Percentiles rank a stretch among this genome's conserved stretches.
phyloP scores from a whole-genome alignment of 2,797 vertebrate genomes.

The Darevskia mixta region DNA sequence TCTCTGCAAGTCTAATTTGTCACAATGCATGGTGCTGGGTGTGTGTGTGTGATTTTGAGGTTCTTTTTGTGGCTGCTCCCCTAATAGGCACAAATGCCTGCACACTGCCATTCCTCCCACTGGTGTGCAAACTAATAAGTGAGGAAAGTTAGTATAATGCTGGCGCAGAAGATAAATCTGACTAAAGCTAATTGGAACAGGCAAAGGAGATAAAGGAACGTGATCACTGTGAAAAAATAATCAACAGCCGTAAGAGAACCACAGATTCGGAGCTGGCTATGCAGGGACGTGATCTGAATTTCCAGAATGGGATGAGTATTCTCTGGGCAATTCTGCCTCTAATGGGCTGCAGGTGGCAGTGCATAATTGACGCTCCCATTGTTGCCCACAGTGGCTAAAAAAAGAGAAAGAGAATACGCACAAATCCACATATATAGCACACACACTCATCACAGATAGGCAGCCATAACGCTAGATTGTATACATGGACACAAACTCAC shows the following conservation, averaged over 20 bases:
- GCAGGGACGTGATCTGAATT: conserved; percentile 18
- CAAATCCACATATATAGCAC: no score
- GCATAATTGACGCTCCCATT: conserved; percentile 17
- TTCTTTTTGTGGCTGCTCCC: not conserved
- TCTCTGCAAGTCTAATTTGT: no score
- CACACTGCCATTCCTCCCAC: not conserved
- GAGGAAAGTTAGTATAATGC: not conserved
- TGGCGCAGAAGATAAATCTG: not conserved
- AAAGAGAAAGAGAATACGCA: no score
- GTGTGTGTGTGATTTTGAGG: no score
- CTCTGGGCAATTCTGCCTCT: conserved; percentile 21
- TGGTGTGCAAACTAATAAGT: not conserved
- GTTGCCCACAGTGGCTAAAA: not conserved
- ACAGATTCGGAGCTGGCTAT: not conserved
- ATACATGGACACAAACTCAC: no score
- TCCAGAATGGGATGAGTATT: conserved; percentile 7
- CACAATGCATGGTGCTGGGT: no score
- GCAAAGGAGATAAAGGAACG: not conserved
- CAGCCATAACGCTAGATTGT: no score
- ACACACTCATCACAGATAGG: no score
- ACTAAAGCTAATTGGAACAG: not conserved
- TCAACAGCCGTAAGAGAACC: not conserved
- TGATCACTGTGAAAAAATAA: not conserved
- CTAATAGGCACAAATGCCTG: not conserved
- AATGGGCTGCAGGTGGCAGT: conserved; percentile 41